Conservation (phyloP, 2,113 vertebrate genomes). For the Ginglymostoma cirratum region DNA sequence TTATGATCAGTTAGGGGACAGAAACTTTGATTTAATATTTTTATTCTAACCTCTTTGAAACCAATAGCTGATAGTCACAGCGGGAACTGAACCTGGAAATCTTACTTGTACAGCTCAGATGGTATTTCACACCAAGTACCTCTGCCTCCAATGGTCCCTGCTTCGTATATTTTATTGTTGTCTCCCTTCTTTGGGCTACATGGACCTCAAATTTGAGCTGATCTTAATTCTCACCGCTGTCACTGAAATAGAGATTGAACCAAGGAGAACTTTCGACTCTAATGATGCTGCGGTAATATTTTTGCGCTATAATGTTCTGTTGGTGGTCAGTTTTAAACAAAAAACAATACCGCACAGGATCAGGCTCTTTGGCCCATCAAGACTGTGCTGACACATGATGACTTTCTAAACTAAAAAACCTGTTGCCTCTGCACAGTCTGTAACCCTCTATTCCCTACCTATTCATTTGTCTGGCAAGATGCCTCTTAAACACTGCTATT, state of each 20-base stretch:
- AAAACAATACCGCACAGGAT: no score
- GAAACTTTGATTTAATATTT: neutral
- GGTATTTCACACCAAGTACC: neutral
- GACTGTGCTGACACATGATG: no score
- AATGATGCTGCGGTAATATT: neutral
- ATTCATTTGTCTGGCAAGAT: no score
- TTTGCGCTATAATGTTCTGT: neutral
- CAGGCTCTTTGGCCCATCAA: no score
- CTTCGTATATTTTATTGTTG: neutral
- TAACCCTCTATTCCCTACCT: no score
- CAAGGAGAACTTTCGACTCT: neutral
- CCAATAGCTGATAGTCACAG: neutral
- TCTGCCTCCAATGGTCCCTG: neutral
- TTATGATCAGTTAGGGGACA: neutral
- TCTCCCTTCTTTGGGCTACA: neutral
- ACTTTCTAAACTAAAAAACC: no score
- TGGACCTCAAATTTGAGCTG: neutral
- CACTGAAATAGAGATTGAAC: neutral
- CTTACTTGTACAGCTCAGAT: neutral
- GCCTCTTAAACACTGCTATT: no score
- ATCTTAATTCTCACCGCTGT: neutral
- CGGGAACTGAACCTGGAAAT: neutral
- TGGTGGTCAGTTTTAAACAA: neutral
- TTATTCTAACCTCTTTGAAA: neutral
- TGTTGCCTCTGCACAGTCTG: no score